Evolutionary conservation across 2,113 vertebrate species (phyloP), one percentile per base, ranked within the genome.

Genomic region (Pagrus major): DNA sequence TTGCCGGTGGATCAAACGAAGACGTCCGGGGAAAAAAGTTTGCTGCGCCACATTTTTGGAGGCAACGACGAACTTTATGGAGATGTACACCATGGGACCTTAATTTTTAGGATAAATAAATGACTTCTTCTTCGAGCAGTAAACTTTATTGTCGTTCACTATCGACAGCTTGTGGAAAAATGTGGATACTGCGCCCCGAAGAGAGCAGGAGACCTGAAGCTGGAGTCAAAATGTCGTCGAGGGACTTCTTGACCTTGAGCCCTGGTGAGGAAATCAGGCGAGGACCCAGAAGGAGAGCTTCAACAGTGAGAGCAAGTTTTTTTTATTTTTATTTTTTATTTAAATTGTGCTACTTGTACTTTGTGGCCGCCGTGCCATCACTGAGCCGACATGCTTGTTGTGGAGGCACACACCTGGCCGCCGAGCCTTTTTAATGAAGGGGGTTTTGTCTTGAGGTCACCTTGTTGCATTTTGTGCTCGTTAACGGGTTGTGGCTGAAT

Each of bases 281-380:
- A n/a, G 2, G 21, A 35, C 56, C 3, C 60, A 75, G 83, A 80
- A 29, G 72, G 61, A 76, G 72, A 51, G 2, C 83, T 37, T 8
- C 60, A 47, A 68, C 7, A 41, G 74, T 81, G 7, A 37, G 33
- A 44, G 37, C 54, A 8, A 3, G 5, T 58, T 49, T 21, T 7
- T 6, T 18, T 10, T 6, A 44, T 18, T 27, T 31, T 27, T n/a
- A n/a, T n/a, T n/a, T n/a, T 35, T 15, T 51, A 46, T 21, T 51
- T 46, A 9, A 35, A 10, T 33, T 0, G 0, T 31, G 6, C 6
- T 69, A 18, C 15, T 55, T 67, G 37, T 69, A 18, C n/a, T 15
- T 63, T 68, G 37, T 16, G 29, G 77, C 52, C 12, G 52, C 76
- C 16, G 64, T 51, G 58, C 2, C 27, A 0, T 63, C n/a, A 4